These are phyloP conservation scores for Maccullochella peelii DNA, from an alignment of 2,113 vertebrate species.

Conservation along the genomic window DNA sequence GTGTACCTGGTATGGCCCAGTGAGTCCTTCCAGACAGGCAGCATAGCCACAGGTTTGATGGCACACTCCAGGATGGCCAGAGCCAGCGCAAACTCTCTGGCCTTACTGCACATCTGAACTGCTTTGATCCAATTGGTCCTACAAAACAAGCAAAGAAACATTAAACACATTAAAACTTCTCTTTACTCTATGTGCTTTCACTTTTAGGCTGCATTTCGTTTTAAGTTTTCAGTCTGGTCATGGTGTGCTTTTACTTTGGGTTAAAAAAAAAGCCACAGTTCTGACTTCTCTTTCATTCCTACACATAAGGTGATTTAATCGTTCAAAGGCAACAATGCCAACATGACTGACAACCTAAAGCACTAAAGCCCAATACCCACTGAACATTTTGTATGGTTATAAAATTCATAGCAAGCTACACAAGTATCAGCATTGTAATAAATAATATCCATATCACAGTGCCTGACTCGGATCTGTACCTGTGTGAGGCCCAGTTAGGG, in stretches of 20 bases:
- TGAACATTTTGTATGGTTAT: background rate
- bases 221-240: background rate
- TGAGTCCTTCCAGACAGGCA: slow-evolving; percentile 96
- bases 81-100: slow-evolving; percentile 97
- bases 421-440: background rate
- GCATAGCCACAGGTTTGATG: slow-evolving; percentile 98
- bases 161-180: background rate
- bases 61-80: slow-evolving; percentile 98
- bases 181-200: background rate
- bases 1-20: slow-evolving; percentile 95
- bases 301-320: background rate
- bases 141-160: slow-evolving; percentile 39
- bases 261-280: slow-evolving; percentile 1
- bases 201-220: background rate
- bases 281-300: background rate
- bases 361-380: background rate
- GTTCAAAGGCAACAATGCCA: background rate
- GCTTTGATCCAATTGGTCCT: slow-evolving; percentile 99
- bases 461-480: slow-evolving; percentile 80
- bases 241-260: background rate
- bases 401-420: background rate
- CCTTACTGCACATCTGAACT: slow-evolving; percentile 99
- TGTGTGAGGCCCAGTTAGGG: slow-evolving; percentile 99
- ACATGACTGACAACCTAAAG: background rate
- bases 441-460: background rate